Percentiles rank a stretch among this genome's conserved stretches.
Evolutionary conservation across 2,888 invertebrate species (phyloP).

Genomic region (Sarcophaga carnaria): DNA sequence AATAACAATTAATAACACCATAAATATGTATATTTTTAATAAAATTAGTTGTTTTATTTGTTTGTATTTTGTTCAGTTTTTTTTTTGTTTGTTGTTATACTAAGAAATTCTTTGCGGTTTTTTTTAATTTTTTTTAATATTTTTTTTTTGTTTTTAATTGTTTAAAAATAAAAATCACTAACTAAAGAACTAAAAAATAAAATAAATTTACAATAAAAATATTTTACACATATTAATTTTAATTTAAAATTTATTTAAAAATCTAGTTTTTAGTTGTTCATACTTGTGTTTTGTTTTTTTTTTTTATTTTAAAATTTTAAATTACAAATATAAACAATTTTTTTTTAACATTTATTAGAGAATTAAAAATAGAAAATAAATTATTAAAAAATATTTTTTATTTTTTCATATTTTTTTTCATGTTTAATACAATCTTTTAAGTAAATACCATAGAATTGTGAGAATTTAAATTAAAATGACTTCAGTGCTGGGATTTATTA

Average conservation of each 20-base stretch:
- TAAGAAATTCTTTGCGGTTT: conserved; percentile 33
- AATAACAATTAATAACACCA: background rate
- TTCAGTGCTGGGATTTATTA: conserved; percentile 58
- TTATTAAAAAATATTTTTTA: conserved; percentile 8
- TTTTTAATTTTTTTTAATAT: conserved; percentile 5
- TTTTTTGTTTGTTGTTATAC: conserved; percentile 23
- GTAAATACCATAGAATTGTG: conserved; percentile 21
- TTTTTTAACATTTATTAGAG: conserved; percentile 38
- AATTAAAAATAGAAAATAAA: conserved; percentile 33
- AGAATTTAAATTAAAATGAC: conserved; percentile 44
- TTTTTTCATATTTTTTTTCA: background rate
- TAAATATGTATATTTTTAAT: conserved; percentile 59
- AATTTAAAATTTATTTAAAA: conserved; percentile 32
- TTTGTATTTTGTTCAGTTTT: conserved; percentile 29
- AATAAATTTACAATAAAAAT: conserved; percentile 55
- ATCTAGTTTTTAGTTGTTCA: conserved; percentile 8
- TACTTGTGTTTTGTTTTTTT: background rate
- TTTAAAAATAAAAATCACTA: conserved; percentile 52
- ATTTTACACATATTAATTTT: conserved; percentile 27
- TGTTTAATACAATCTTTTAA: conserved; percentile 14
- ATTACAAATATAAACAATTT: conserved; percentile 39
- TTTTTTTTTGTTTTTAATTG: conserved; percentile 13
- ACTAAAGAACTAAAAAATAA: conserved; percentile 32
- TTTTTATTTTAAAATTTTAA: conserved; percentile 16
- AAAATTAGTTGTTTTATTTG: conserved; percentile 61